Percentiles rank a stretch among this genome's conserved stretches.
These are phyloP conservation scores for Lynx canadensis DNA, from an alignment of 2,113 vertebrate genomes.

Conservation along the genomic window DNA sequence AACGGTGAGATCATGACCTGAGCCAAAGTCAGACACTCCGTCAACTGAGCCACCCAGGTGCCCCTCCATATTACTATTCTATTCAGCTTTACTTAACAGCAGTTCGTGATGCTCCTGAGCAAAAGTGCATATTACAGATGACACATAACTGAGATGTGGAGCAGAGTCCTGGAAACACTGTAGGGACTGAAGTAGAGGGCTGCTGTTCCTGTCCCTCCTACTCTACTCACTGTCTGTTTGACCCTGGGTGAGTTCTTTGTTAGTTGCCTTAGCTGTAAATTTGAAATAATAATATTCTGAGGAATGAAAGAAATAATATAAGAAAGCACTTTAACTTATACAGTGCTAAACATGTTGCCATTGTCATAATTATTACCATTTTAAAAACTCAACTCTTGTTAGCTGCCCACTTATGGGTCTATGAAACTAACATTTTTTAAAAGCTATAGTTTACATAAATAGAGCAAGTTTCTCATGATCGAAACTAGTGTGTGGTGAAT, in stretches of 20 bases:
- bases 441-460: neutral
- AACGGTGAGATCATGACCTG: too few species aligned
- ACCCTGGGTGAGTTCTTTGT: neutral
- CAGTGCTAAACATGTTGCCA: neutral
- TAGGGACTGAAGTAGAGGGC: neutral
- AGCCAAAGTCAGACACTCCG: too few species aligned
- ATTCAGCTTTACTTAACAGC: constrained; percentile 50
- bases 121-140: neutral
- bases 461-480: neutral
- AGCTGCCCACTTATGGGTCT: neutral
- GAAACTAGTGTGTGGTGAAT: neutral
- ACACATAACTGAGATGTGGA: neutral
- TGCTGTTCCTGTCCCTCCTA: neutral
- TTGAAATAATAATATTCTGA: constrained; percentile 29
- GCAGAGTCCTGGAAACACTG: neutral
- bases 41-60: too few species aligned
- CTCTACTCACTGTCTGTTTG: neutral
- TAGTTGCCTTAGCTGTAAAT: neutral
- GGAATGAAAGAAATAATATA: neutral
- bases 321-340: neutral
- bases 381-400: neutral
- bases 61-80: neutral
- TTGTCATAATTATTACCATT: neutral
- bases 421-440: neutral
- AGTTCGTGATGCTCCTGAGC: constrained; percentile 7